Evolutionary conservation across 37 sponge, comb jelly and placozoan genomes (phyloP).

Genomic region (Tethya wilhelma): DNA sequence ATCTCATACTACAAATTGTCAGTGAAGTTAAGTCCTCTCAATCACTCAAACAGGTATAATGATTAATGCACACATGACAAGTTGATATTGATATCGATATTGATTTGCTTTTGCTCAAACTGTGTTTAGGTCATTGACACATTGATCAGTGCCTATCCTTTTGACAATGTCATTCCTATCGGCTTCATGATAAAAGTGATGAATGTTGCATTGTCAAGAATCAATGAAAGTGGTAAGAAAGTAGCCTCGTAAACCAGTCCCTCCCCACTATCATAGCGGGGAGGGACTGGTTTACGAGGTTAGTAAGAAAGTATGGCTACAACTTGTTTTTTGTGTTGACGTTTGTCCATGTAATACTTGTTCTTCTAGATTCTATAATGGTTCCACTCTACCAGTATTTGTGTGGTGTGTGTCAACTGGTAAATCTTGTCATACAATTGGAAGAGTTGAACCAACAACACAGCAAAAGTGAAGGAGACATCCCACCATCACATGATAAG

Average conservation of each 20-base stretch:
- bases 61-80: too few species aligned
- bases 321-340: too few species aligned
- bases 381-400: constrained; percentile 15
- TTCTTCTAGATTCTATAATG: too few species aligned
- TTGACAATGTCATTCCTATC: neutral
- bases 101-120: neutral
- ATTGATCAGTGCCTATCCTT: neutral
- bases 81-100: neutral
- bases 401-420: constrained; percentile 34
- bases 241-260: neutral
- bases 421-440: too few species aligned
- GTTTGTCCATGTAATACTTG: too few species aligned
- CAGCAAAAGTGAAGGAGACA: too few species aligned
- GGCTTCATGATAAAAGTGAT: neutral
- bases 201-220: neutral
- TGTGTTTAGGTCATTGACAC: neutral
- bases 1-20: neutral
- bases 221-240: neutral
- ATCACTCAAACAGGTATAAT: neutral
- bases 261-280: neutral
- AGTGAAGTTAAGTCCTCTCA: neutral
- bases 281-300: neutral
- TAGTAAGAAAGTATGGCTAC: too few species aligned
- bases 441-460: too few species aligned
- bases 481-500: too few species aligned